These are phyloP conservation scores for Parapristionchus giblindavisi DNA, from an alignment of 2,888 invertebrate genomes.

Conservation along the genomic window DNA sequence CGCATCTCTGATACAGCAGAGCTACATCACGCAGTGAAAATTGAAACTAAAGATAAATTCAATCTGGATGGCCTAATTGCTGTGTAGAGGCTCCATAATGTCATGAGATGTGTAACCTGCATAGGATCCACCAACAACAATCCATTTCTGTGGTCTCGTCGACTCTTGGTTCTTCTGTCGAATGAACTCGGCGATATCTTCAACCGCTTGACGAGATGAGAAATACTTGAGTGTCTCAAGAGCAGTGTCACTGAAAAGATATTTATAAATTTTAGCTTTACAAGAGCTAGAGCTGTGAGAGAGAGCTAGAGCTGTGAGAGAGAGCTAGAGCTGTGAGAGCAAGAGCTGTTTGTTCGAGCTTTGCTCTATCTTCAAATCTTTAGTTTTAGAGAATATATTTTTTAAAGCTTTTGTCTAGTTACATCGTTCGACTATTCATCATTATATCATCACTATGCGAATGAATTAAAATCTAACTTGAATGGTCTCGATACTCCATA, in stretches of 20 bases:
- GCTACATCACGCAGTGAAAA: too few relatives aligned
- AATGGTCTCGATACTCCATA: slow-evolving; percentile 4
- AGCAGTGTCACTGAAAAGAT: slow-evolving; percentile 64
- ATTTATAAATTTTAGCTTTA: too few relatives aligned
- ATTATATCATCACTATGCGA: too few relatives aligned
- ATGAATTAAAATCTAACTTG: neutral
- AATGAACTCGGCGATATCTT: slow-evolving; percentile 34
- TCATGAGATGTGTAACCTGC: slow-evolving; percentile 6
- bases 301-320: too few relatives aligned
- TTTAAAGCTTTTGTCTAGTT: too few relatives aligned
- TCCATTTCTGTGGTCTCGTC: slow-evolving; percentile 25
- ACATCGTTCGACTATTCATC: too few relatives aligned
- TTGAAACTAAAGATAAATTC: too few relatives aligned
- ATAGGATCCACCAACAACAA: slow-evolving; percentile 34
- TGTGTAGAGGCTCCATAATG: neutral
- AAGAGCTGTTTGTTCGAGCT: too few relatives aligned
- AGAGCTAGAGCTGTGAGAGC: slow-evolving; percentile 67
- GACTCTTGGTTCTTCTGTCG: slow-evolving; percentile 5
- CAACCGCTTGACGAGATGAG: slow-evolving; percentile 72
- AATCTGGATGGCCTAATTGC: neutral
- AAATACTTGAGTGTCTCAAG: slow-evolving; percentile 75
- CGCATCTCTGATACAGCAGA: too few relatives aligned
- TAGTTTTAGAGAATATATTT: too few relatives aligned
- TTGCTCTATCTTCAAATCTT: too few relatives aligned
- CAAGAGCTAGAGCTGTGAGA: too few relatives aligned